These are phyloP conservation scores for Aphrophora alni DNA, from an alignment of 2,888 invertebrate genomes.

Conservation along the genomic window DNA sequence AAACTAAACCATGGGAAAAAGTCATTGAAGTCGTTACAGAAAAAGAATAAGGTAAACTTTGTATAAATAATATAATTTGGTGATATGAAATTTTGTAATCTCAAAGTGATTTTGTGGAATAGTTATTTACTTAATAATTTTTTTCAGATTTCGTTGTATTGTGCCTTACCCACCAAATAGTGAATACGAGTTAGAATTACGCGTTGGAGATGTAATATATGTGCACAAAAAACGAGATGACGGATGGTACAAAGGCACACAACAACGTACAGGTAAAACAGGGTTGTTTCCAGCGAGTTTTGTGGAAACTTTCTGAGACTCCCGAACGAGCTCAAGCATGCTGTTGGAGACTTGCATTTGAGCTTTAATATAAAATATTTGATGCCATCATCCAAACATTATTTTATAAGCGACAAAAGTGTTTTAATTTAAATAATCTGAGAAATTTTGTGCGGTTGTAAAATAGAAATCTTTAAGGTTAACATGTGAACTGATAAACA, in stretches of 20 bases:
- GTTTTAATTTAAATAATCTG: neutral
- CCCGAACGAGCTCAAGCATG: conserved; percentile 54
- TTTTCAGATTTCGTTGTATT: conserved; percentile 82
- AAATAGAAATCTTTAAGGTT: neutral
- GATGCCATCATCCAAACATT: neutral
- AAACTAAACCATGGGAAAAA: too few relatives aligned
- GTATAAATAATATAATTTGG: too few relatives aligned
- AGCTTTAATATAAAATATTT: neutral
- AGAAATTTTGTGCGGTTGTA: neutral
- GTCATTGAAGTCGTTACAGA: too few relatives aligned
- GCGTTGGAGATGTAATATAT: conserved; percentile 88
- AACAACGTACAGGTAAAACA: conserved; percentile 87
- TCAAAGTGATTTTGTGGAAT: too few relatives aligned
- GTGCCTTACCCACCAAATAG: conserved; percentile 95
- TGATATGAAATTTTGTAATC: too few relatives aligned
- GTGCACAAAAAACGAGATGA: conserved; percentile 92
- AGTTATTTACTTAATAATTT: too few relatives aligned
- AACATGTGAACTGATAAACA: too few relatives aligned
- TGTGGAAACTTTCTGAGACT: conserved; percentile 72
- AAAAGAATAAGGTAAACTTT: too few relatives aligned
- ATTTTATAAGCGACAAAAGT: neutral
- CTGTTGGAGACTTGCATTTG: conserved; percentile 59
- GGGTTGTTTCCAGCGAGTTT: conserved; percentile 96
- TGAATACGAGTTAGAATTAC: conserved; percentile 88
- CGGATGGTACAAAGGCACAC: conserved; percentile 95